Evolutionary conservation across 2,888 invertebrate genomes (phyloP).

Genomic region (Lycia hirtaria): DNA sequence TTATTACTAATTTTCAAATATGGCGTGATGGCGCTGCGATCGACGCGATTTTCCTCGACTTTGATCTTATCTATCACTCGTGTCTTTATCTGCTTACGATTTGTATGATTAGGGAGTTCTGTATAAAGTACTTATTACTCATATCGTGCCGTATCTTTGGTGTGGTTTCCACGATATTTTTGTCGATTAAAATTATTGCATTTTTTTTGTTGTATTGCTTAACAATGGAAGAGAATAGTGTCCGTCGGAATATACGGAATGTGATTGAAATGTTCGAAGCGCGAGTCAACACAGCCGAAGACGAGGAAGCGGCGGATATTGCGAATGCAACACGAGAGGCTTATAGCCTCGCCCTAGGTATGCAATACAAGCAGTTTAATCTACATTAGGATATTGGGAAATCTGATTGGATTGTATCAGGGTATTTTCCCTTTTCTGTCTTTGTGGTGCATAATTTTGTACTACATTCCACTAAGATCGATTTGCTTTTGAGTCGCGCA

Average conservation of each 20-base stretch:
- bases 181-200: conserved; percentile 11
- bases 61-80: conserved; percentile 36
- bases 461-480: no score
- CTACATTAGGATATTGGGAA: neutral
- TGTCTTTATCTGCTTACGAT: conserved; percentile 49
- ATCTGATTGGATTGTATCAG: neutral
- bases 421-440: neutral
- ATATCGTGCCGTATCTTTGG: conserved; percentile 66
- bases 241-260: conserved; percentile 60
- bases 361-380: conserved; percentile 22
- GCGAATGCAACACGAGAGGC: conserved; percentile 49
- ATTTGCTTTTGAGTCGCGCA: no score
- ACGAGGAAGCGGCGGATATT: conserved; percentile 54
- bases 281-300: conserved; percentile 50
- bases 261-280: conserved; percentile 75
- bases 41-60: conserved; percentile 28
- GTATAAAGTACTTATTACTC: conserved; percentile 48
- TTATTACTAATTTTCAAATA: conserved; percentile 5
- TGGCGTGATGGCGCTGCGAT: conserved; percentile 13
- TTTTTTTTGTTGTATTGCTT: conserved; percentile 18
- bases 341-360: conserved; percentile 53
- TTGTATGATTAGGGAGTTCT: conserved; percentile 50
- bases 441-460: no score
- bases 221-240: conserved; percentile 56
- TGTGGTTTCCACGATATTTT: conserved; percentile 34